Evolutionary conservation across 2,113 vertebrate species (phyloP), one percentile per base, ranked within the genome.

Genomic region (Sisor rabdophorus): DNA sequence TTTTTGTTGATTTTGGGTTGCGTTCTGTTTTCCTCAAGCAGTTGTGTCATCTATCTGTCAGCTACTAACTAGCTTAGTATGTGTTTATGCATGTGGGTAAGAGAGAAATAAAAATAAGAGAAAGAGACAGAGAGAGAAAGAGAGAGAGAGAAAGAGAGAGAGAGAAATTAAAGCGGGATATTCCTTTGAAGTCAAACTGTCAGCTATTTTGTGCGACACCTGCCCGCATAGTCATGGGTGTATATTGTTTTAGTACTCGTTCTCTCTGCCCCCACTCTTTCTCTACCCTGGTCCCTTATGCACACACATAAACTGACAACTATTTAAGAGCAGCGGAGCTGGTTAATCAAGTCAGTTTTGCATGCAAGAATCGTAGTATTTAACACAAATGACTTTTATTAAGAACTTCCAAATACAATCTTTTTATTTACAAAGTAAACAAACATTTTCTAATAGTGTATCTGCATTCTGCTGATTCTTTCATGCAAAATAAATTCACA

Each of bases 281-380:
- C 32, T 50, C 20, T 12, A 20, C 13, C 12, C 24, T 2, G 9
- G 1, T 55, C 47, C 17, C 26, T 40, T 28, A 50, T 32, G 17
- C 16, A 50, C 53, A 50, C 26, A 22, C 36, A 48, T 24, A 79
- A 26, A 22, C 20, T 65, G 67, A 56, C 70, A 79, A 73, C 79
- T 82, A 84, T 83, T 78, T 80, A 86, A 82, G 48, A 76, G 87
- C 77, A 40, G 82, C 67, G 85, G 86, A 87, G 81, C 88, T 85
- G 84, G 86, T 86, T 89, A 87, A 85, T 88, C 87, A 79, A 86
- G 86, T 85, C 73, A 56, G 71, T 86, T 89, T 89, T 87, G 80
- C 87, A 89, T 84, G 82, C 32, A 83, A 65, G 76, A 24, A 77
- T 36, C n/a, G n/a, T n/a, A n/a, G n/a, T n/a, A n/a, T n/a, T n/a